A percentile compares a stretch with the other conserved stretches of the same genome.
Conservation (phyloP, 1,140 invertebrate species). For the Trissolcus basalis region DNA sequence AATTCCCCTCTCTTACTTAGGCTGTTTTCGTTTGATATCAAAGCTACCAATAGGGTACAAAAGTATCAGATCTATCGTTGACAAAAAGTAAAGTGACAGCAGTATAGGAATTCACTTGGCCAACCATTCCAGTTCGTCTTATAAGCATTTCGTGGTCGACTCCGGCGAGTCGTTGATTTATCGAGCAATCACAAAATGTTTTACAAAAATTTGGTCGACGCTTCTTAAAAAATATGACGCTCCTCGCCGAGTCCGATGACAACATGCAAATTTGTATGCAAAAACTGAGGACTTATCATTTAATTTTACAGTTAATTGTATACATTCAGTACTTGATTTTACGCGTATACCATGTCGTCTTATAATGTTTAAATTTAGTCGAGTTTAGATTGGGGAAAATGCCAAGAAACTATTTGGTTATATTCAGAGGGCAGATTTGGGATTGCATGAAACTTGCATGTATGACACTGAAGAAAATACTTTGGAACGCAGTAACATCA, state of each 20-base stretch:
- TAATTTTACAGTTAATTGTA: constrained; percentile 34
- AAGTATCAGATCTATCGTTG: constrained; percentile 59
- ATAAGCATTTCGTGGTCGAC: too few species aligned
- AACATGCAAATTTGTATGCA: constrained; percentile 53
- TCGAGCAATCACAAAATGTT: not conserved
- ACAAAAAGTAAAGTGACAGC: constrained; percentile 39
- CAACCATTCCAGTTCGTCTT: constrained; percentile 35
- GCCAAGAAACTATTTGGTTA: not conserved
- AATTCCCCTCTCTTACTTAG: constrained; percentile 6
- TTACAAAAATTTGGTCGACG: constrained; percentile 44
- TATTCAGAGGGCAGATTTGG: constrained; percentile 22
- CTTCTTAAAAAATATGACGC: constrained; percentile 41
- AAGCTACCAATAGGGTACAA: constrained; percentile 52
- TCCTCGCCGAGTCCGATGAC: not conserved
- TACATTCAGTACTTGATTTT: constrained; percentile 21
- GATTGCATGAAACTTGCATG: constrained; percentile 54
- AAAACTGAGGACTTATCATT: not conserved
- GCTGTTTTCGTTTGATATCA: constrained; percentile 38
- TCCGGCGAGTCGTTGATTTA: too few species aligned
- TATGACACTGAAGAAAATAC: constrained; percentile 37
- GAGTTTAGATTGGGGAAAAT: too few species aligned
- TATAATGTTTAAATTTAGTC: not conserved
- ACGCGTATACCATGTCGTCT: constrained; percentile 21
- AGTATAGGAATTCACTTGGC: constrained; percentile 46
- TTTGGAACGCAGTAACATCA: constrained; percentile 48